These are phyloP conservation scores for Pungitius pungitius DNA, from an alignment of 2,113 vertebrate species.

Conservation along the genomic window DNA sequence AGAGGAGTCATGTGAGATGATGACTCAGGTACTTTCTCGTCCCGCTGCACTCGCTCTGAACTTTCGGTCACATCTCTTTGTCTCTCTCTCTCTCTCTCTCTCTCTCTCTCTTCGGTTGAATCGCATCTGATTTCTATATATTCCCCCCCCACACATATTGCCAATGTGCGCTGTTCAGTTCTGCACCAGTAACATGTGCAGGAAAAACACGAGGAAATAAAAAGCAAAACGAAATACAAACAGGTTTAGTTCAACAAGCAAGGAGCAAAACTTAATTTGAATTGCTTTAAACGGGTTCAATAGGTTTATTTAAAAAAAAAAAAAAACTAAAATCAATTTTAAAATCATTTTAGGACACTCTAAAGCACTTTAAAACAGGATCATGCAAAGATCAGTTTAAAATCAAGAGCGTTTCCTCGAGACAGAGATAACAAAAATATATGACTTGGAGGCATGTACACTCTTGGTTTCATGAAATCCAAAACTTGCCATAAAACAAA, in stretches of 20 bases:
- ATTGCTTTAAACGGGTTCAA: slow-evolving; percentile 50
- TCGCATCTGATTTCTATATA: slow-evolving; percentile 6
- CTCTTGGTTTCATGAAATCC: slow-evolving; percentile 40
- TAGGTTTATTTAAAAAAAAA: slow-evolving; percentile 40
- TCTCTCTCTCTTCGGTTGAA: slow-evolving; percentile 1
- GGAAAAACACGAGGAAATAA: background rate
- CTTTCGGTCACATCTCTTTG: slow-evolving; percentile 8
- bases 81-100: too few relatives aligned
- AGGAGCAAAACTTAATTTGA: slow-evolving; percentile 53
- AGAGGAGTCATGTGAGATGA: slow-evolving; percentile 41
- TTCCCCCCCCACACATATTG: too few relatives aligned
- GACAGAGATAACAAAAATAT: slow-evolving; percentile 18
- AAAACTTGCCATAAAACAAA: slow-evolving; percentile 34
- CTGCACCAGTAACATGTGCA: background rate
- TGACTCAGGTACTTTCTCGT: slow-evolving; percentile 43
- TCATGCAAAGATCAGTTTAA: too few relatives aligned
- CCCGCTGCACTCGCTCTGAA: slow-evolving; percentile 20
- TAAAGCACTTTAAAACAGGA: too few relatives aligned
- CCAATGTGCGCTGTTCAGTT: background rate
- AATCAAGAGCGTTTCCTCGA: background rate
- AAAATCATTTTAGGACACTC: slow-evolving; percentile 7
- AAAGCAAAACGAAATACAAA: background rate
- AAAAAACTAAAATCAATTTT: slow-evolving; percentile 10
- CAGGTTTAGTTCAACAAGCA: slow-evolving; percentile 5
- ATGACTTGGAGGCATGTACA: slow-evolving; percentile 28